Percentiles rank a stretch among this genome's conserved stretches.
phyloP scores from a whole-genome alignment of 92 coral and sea anemone species.

The Epizoanthus fatuus region DNA sequence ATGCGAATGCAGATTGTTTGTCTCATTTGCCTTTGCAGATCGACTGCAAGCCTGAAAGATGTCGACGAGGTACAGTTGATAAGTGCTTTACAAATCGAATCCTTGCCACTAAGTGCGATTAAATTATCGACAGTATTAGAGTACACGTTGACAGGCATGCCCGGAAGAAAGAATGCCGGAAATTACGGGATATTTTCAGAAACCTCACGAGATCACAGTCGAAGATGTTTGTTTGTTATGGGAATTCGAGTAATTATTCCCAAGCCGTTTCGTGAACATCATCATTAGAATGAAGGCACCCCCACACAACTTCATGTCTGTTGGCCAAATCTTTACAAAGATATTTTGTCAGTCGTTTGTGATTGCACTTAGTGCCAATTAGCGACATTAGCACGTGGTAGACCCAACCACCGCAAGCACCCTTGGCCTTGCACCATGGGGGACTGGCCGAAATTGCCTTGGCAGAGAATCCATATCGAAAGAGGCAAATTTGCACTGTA shows the following conservation, averaged over 20 bases:
- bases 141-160: slow-evolving; percentile 52
- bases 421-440: neutral
- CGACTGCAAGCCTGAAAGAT: too few species aligned
- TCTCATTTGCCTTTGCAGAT: neutral
- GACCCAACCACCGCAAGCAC: neutral
- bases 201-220: slow-evolving; percentile 37
- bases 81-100: too few species aligned
- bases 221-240: slow-evolving; percentile 60
- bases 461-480: neutral
- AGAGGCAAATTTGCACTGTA: too few species aligned
- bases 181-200: slow-evolving; percentile 13
- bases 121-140: slow-evolving; percentile 35
- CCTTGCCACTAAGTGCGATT: too few species aligned
- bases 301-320: slow-evolving; percentile 12
- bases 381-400: neutral
- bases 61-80: too few species aligned
- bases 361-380: neutral
- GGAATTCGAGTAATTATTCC: slow-evolving; percentile 49
- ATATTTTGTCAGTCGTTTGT: neutral
- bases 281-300: slow-evolving; percentile 43
- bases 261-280: slow-evolving; percentile 5
- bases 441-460: neutral
- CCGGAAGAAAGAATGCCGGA: slow-evolving; percentile 43
- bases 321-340: neutral
- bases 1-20: slow-evolving; percentile 4